phyloP scores from a whole-genome alignment of 2,797 vertebrate genomes.

The Pristis pectinata region DNA sequence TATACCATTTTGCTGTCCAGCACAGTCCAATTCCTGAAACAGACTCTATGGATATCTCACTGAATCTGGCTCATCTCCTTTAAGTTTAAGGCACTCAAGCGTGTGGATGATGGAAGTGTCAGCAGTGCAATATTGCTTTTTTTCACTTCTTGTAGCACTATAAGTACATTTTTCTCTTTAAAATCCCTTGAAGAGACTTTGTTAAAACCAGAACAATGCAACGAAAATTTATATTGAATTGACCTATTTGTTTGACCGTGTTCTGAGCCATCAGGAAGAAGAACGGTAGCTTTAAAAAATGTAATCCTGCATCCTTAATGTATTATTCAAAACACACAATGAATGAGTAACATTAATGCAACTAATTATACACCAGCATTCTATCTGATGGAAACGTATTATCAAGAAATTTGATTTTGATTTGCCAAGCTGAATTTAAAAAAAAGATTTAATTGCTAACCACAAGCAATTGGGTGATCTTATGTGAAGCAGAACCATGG shows the following conservation, averaged over 20 bases:
- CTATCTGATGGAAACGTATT: conserved; percentile 23
- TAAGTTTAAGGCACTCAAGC: neutral
- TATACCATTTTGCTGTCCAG: neutral
- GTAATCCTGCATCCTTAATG: neutral
- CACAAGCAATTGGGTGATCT: neutral
- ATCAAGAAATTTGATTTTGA: conserved; percentile 33
- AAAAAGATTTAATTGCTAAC: neutral
- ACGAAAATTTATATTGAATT: conserved; percentile 19
- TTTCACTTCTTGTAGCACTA: neutral
- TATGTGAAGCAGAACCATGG: neutral
- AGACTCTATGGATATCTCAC: neutral
- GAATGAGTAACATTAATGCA: conserved; percentile 9
- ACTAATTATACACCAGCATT: conserved; percentile 20
- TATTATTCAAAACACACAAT: conserved; percentile 32
- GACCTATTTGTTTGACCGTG: neutral
- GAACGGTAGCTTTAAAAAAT: conserved; percentile 5
- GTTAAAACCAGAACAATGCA: neutral
- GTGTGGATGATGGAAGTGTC: neutral
- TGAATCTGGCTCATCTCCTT: neutral
- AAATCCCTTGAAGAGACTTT: neutral
- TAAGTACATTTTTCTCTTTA: neutral
- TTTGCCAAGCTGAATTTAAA: neutral
- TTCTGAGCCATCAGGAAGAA: conserved; percentile 26
- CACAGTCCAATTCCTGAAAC: conserved; percentile 3
- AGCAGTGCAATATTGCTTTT: neutral